Evolutionary conservation across 2,797 vertebrate species (phyloP).

Genomic region (Ambastaia sidthimunki): DNA sequence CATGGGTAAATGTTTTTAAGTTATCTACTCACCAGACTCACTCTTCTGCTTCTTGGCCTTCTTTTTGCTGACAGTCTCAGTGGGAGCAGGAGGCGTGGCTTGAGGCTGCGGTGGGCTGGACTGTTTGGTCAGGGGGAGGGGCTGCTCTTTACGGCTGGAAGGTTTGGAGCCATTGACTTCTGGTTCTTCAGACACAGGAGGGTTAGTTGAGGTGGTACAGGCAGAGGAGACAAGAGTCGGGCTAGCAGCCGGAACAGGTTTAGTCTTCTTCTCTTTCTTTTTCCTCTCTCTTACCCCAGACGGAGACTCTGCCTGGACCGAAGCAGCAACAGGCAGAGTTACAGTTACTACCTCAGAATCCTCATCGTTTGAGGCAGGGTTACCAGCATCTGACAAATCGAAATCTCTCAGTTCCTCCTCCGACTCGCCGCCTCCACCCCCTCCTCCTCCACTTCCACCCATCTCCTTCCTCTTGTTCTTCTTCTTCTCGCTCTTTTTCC

Average conservation of each 20-base stretch:
- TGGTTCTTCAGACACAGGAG: constrained; percentile 62
- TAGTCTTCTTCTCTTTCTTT: constrained; percentile 94
- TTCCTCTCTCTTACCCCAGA: constrained; percentile 86
- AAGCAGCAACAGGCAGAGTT: constrained; percentile 57
- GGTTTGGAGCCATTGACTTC: constrained; percentile 87
- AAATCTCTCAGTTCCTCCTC: constrained; percentile 91
- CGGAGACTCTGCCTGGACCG: constrained; percentile 69
- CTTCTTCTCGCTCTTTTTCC: constrained; percentile 95
- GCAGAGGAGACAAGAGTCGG: constrained; percentile 57
- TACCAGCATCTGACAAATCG: constrained; percentile 80
- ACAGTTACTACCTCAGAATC: constrained; percentile 71
- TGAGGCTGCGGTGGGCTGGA: constrained; percentile 78
- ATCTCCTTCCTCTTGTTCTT: constrained; percentile 96
- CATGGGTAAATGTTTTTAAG: background rate
- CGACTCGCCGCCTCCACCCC: constrained; percentile 77
- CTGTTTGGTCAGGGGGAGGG: constrained; percentile 83
- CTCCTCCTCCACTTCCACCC: constrained; percentile 78
- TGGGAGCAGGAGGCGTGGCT: constrained; percentile 60
- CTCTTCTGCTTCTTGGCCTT: constrained; percentile 92
- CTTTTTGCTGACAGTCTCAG: constrained; percentile 83
- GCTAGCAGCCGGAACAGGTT: constrained; percentile 69
- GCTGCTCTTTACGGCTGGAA: constrained; percentile 78
- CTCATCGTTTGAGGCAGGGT: constrained; percentile 75
- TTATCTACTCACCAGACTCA: constrained; percentile 72
- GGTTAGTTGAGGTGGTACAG: constrained; percentile 27